Evolutionary conservation across 2,797 vertebrate species (phyloP).

Genomic region (Lepus oiostolus): DNA sequence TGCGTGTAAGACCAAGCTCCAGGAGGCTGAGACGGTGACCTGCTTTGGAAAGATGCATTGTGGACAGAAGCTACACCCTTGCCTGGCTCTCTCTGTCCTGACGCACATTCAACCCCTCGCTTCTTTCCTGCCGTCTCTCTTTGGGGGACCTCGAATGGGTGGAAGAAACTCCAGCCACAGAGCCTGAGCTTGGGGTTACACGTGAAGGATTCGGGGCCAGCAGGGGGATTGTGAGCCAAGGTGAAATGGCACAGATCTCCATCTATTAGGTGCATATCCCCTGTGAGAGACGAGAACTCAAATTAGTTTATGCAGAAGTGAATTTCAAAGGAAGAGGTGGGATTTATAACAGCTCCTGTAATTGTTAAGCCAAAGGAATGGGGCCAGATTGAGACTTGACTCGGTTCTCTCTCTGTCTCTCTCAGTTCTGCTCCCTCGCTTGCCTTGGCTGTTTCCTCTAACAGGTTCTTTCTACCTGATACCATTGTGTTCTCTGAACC

Average conservation of each 20-base stretch:
- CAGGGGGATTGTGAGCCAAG: not conserved
- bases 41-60: not conserved
- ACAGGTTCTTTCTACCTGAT: not conserved
- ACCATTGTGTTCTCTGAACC: not conserved
- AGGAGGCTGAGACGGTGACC: not conserved
- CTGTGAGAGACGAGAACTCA: not conserved
- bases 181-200: not conserved
- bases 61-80: not conserved
- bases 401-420: not conserved
- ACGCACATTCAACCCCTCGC: not conserved
- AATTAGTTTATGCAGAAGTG: constrained; percentile 12
- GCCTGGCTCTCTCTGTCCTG: not conserved
- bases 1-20: not conserved
- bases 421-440: not conserved
- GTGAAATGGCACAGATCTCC: too few relatives aligned
- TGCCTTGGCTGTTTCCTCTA: not conserved
- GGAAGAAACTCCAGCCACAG: not conserved
- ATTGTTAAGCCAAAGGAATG: not conserved
- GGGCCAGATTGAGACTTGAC: not conserved
- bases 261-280: not conserved
- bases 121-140: not conserved
- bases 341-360: not conserved
- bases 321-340: not conserved
- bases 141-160: not conserved
- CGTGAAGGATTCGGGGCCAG: not conserved